Percentiles rank a stretch among this genome's conserved stretches.
phyloP scores from a whole-genome alignment of 2,888 invertebrate genomes.

The Lottia gigantea region DNA sequence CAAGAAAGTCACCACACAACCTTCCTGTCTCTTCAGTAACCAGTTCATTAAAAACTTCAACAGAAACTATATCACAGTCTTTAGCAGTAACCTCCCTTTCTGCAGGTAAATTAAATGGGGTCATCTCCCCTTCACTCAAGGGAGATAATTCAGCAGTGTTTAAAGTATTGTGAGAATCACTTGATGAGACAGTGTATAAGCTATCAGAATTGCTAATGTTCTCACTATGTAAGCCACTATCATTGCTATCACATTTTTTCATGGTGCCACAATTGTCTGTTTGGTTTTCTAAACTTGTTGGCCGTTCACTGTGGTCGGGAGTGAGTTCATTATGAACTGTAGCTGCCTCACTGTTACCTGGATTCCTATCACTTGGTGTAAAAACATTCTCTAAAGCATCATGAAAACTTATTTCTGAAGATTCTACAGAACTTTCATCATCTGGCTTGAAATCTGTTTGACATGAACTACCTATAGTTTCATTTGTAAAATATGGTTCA shows the following conservation, averaged over 20 bases:
- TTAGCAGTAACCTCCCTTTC: background rate
- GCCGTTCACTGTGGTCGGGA: background rate
- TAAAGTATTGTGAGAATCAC: conserved; percentile 32
- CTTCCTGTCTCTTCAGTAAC: conserved; percentile 14
- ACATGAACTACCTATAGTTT: conserved; percentile 10
- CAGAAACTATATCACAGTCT: conserved; percentile 5
- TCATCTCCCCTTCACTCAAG: conserved; percentile 2
- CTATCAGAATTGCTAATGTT: conserved; percentile 53
- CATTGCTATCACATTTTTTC: conserved; percentile 59
- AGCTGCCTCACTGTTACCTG: background rate
- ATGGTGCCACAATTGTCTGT: conserved; percentile 26
- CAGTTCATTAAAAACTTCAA: background rate
- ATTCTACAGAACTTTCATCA: background rate
- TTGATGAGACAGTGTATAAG: conserved; percentile 40
- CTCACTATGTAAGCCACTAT: conserved; percentile 62
- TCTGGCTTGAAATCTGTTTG: conserved; percentile 17
- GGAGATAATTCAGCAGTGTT: conserved; percentile 20
- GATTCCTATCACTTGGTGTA: background rate
- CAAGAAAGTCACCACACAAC: conserved; percentile 33
- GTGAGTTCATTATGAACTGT: background rate
- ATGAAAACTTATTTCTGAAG: background rate
- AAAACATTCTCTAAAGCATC: background rate
- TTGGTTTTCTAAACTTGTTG: background rate
- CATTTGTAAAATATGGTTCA: conserved; percentile 43
- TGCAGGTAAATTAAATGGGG: conserved; percentile 6